A percentile compares a stretch with the other conserved stretches of the same genome.
Conservation (phyloP, 2,797 vertebrate genomes). For the Lepus townsendii region DNA sequence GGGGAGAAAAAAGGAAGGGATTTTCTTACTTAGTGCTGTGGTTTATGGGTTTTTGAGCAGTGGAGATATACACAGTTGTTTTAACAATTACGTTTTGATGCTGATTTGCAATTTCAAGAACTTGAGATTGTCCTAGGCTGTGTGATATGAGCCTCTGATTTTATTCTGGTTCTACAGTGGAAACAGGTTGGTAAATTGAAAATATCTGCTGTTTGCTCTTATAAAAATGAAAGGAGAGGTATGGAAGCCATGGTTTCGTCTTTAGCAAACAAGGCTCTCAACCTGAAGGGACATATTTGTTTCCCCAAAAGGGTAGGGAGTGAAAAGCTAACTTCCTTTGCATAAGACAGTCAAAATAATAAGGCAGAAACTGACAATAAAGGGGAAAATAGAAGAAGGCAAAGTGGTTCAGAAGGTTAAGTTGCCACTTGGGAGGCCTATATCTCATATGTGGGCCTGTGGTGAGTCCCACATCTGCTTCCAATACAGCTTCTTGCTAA, state of each 20-base stretch:
- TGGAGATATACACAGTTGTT: background rate
- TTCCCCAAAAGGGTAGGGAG: background rate
- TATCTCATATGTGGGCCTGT: too few species aligned
- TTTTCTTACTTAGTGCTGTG: background rate
- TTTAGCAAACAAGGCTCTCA: conserved; percentile 5
- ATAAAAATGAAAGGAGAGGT: background rate
- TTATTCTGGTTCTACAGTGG: conserved; percentile 3
- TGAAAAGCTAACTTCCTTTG: background rate
- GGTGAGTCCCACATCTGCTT: too few species aligned
- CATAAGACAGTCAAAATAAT: background rate
- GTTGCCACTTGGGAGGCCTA: too few species aligned
- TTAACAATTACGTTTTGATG: background rate
- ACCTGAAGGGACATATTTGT: background rate
- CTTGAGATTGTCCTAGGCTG: background rate
- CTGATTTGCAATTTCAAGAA: background rate
- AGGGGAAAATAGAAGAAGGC: too few species aligned
- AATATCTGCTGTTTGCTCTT: background rate
- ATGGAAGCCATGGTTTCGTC: background rate
- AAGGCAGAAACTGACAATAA: background rate
- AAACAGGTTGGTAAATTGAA: background rate
- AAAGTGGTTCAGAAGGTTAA: too few species aligned
- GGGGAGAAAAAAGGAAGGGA: background rate
- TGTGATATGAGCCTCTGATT: background rate
- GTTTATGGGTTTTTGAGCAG: background rate
- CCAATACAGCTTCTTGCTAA: too few species aligned